Evolutionary conservation across 2,888 invertebrate genomes (phyloP).

Genomic region (Aleiodes testaceus): DNA sequence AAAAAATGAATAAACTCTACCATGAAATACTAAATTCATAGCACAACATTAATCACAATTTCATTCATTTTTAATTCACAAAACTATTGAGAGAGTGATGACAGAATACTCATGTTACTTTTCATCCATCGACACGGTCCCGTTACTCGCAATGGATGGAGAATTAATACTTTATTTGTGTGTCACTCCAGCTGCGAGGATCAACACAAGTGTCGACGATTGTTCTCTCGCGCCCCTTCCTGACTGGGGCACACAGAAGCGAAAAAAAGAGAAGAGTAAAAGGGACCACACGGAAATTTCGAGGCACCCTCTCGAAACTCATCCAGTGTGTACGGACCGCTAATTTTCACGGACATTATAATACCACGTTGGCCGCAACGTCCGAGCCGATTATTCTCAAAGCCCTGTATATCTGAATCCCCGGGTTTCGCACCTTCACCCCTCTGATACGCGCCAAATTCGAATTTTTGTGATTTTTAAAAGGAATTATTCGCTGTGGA

Average conservation of each 20-base stretch:
- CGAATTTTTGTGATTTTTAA: background rate
- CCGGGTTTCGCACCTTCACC: conserved; percentile 62
- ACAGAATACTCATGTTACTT: conserved; percentile 22
- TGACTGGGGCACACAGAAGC: background rate
- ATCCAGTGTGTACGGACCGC: conserved; percentile 60
- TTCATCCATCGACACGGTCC: conserved; percentile 33
- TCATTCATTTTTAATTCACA: conserved; percentile 33
- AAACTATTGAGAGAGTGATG: conserved; percentile 19
- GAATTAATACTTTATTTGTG: conserved; percentile 71
- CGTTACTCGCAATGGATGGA: conserved; percentile 58
- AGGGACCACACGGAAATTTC: conserved; percentile 29
- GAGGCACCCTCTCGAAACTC: conserved; percentile 54
- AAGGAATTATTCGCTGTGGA: background rate
- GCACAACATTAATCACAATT: background rate
- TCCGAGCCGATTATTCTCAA: conserved; percentile 64
- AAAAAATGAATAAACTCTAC: no score
- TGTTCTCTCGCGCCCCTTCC: conserved; percentile 50
- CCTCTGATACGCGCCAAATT: conserved; percentile 29
- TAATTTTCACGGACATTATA: conserved; percentile 66
- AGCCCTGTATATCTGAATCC: conserved; percentile 46
- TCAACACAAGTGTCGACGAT: conserved; percentile 66
- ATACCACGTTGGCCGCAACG: conserved; percentile 61
- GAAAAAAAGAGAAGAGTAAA: background rate
- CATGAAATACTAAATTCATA: no score
- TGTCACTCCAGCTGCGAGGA: conserved; percentile 71